Conservation (phyloP, 2,888 invertebrate species). For the Spodoptera exigua region DNA sequence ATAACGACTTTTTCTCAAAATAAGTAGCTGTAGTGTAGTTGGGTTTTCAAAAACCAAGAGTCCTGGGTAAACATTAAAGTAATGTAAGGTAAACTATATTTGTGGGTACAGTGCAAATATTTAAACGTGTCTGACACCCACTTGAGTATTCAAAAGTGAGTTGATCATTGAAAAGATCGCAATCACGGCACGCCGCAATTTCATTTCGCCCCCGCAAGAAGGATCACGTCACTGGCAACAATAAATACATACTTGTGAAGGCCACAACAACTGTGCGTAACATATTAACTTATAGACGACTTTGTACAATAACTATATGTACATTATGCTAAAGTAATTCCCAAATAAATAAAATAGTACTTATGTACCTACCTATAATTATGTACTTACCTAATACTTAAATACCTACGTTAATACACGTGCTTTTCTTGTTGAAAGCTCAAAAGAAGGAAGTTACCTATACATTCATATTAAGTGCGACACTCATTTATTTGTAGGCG, state of each 20-base stretch:
- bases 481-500: conserved; percentile 26
- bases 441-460: no score
- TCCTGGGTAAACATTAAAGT: conserved; percentile 7
- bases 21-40: conserved; percentile 2
- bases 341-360: no score
- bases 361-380: no score
- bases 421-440: no score
- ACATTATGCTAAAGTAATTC: conserved; percentile 9
- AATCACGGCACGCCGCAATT: conserved; percentile 76
- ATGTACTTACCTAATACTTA: no score
- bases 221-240: conserved; percentile 76
- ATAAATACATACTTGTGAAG: conserved; percentile 67
- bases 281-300: conserved; percentile 34
- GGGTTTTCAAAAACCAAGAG: conserved; percentile 2
- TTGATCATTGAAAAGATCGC: conserved; percentile 79
- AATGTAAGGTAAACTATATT: conserved; percentile 18
- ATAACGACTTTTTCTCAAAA: conserved; percentile 1
- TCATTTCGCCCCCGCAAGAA: conserved; percentile 81
- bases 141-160: conserved; percentile 68
- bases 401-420: no score
- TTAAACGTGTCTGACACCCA: conserved; percentile 67
- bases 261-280: conserved; percentile 57
- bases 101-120: conserved; percentile 60
- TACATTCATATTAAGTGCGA: not conserved
- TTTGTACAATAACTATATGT: conserved; percentile 16